These are phyloP conservation scores for Lydus trimaculatus DNA, from an alignment of 2,888 invertebrate genomes.

Conservation along the genomic window DNA sequence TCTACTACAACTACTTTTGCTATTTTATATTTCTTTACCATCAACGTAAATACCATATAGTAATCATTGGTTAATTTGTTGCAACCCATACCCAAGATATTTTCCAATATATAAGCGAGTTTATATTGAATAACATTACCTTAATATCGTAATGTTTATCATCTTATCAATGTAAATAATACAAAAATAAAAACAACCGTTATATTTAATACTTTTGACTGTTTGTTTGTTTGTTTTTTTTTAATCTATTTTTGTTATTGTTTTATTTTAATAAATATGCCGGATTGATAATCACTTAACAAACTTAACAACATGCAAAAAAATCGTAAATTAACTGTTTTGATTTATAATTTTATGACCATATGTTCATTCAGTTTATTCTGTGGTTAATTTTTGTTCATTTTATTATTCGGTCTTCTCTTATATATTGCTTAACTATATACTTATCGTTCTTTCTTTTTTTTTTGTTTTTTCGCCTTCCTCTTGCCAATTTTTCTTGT, in stretches of 20 bases:
- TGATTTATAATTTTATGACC: conserved; percentile 3
- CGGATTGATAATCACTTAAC: background rate
- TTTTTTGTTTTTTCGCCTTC: too few relatives aligned
- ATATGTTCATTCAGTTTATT: background rate
- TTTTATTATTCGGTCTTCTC: background rate
- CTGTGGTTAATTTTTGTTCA: background rate
- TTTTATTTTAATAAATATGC: background rate
- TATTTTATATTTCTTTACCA: background rate
- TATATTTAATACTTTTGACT: background rate
- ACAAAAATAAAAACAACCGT: background rate
- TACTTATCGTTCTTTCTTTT: background rate
- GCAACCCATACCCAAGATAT: background rate
- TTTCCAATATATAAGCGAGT: background rate
- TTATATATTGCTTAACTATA: background rate
- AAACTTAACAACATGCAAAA: background rate
- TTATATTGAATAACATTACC: background rate
- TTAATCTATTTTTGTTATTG: background rate
- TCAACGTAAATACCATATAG: background rate
- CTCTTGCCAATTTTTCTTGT: background rate
- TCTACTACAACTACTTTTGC: background rate
- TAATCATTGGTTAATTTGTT: background rate
- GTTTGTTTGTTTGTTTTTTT: background rate
- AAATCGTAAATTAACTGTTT: conserved; percentile 6
- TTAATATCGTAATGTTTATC: background rate
- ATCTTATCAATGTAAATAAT: background rate